Evolutionary conservation across 1,140 invertebrate species (phyloP), one percentile per base, ranked within the genome.

Genomic region (Drosophila grimshawi): DNA sequence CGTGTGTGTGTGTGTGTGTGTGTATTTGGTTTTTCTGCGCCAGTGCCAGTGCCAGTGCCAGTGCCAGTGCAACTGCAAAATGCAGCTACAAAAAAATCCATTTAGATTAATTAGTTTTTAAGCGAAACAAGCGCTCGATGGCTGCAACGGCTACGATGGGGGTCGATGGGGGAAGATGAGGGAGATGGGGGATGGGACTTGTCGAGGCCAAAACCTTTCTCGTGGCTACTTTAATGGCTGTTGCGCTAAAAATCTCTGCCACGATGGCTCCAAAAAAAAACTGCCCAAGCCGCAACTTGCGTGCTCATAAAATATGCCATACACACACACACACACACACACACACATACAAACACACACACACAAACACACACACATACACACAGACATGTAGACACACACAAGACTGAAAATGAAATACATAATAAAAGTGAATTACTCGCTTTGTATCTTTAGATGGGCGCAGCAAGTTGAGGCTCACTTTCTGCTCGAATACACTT

Each of bases 81-180:
- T 86, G 79, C 85, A 89, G 76, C 85, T 81, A 89, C 85, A 89
- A 89, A 89, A 89, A 74, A 78, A 89, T 80, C 85, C 85, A 89
- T 89, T 89, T 89, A 85, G 85, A 89, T 89, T 89, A 89, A 89
- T 89, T 89, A 89, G 85, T 89, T 89, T 88, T 89, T 73, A 81
- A 89, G 80, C 78, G 78, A 76, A 81, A 69, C 71, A 69, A 74
- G 74, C 62, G 43, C 55, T 32, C 3, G 55, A 3, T 32, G 39
- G 4, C 10, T 10, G 37, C 19, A 29, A 29, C 5, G 49, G 27
- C 8, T 6, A 27, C 8, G 27, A 30, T 29, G 51, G 29, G 33
- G 49, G 8, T 49, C 63, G 49, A 27, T 19, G 2, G 19, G 19
- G 39, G 10, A n/a, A n/a, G 39, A 3, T 2, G 10, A n/a, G 10